phyloP scores from a whole-genome alignment of 2,888 invertebrate genomes.

The Zaprionus lineosus region DNA sequence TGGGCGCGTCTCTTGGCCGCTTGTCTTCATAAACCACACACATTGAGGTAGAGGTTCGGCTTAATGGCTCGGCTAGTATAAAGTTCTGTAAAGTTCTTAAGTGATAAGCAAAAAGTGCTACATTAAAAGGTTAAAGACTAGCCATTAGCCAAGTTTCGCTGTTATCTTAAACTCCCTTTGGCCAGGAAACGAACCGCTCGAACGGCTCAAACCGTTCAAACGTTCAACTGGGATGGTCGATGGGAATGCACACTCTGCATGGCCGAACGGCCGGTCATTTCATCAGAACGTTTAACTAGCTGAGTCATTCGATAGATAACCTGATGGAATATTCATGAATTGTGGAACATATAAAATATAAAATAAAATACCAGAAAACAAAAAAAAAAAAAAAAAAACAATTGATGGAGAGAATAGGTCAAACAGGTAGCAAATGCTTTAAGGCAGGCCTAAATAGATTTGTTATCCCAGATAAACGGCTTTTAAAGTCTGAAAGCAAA shows the following conservation, averaged over 20 bases:
- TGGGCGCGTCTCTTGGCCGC: constrained; percentile 25
- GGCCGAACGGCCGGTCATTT: constrained; percentile 35
- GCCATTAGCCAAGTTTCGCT: constrained; percentile 71
- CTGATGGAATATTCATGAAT: constrained; percentile 54
- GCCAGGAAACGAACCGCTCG: constrained; percentile 33
- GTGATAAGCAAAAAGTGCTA: constrained; percentile 66
- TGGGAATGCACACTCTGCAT: constrained; percentile 53
- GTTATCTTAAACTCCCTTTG: constrained; percentile 47
- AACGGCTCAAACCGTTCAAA: no score
- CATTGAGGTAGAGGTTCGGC: constrained; percentile 41
- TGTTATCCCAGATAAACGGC: constrained; percentile 50
- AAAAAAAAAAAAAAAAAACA: constrained; percentile 27
- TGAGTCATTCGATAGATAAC: constrained; percentile 62
- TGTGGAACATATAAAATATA: not conserved
- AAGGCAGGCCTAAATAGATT: constrained; percentile 41
- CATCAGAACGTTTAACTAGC: constrained; percentile 62
- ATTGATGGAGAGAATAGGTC: constrained; percentile 47
- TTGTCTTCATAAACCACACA: constrained; percentile 53
- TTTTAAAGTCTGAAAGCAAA: constrained; percentile 53
- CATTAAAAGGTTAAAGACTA: constrained; percentile 75
- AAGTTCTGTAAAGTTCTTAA: constrained; percentile 54
- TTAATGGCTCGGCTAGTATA: constrained; percentile 49
- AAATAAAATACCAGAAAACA: no score
- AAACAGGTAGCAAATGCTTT: constrained; percentile 49
- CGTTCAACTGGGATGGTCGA: no score